Percentiles rank a stretch among this genome's conserved stretches.
Conservation (phyloP, 2,797 vertebrate species). For the Ptychadena robeensis region DNA sequence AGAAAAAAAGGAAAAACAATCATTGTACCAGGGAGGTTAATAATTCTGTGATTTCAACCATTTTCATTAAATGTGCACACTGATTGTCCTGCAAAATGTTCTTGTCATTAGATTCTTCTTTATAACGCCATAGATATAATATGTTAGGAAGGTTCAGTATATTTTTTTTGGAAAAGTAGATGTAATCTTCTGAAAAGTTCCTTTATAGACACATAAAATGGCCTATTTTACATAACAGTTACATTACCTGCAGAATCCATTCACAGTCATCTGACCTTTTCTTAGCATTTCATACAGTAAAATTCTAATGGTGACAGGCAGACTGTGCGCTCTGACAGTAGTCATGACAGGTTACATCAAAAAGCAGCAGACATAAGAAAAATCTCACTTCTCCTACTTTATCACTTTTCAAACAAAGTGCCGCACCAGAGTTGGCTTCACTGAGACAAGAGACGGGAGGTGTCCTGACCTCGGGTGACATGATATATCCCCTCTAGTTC, state of each 20-base stretch:
- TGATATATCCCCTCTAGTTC: slow-evolving; percentile 24
- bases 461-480: slow-evolving; percentile 11
- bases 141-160: neutral
- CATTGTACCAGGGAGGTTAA: no score
- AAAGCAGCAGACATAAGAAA: slow-evolving; percentile 45
- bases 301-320: slow-evolving; percentile 35
- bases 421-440: slow-evolving; percentile 17
- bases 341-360: slow-evolving; percentile 59
- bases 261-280: slow-evolving; percentile 5
- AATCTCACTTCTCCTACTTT: slow-evolving; percentile 43
- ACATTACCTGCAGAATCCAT: neutral
- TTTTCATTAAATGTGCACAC: neutral
- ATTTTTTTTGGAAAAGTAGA: neutral
- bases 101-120: neutral
- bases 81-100: neutral
- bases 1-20: no score
- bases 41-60: neutral
- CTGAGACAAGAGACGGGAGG: slow-evolving; percentile 22
- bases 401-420: slow-evolving; percentile 57
- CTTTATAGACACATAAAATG: slow-evolving; percentile 1
- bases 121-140: neutral
- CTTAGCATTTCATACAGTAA: slow-evolving; percentile 26
- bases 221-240: slow-evolving; percentile 24
- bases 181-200: neutral
- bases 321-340: slow-evolving; percentile 50